Conservation (phyloP, 2,888 invertebrate species). For the Dioctria rufipes region DNA sequence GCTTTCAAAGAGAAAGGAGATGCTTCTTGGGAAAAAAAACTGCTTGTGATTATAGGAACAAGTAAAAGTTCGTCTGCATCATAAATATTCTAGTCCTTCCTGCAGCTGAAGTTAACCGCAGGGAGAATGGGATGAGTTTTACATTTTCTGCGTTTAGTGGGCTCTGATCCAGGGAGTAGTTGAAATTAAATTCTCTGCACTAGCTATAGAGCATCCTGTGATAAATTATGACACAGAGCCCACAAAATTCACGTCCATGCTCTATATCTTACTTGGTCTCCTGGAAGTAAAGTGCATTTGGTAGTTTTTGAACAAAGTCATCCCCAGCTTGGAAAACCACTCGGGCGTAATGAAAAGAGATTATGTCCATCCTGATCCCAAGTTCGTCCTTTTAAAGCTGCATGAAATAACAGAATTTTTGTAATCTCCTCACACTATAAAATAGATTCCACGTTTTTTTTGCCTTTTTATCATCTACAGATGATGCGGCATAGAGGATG, state of each 20-base stretch:
- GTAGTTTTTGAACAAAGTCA: conserved; percentile 28
- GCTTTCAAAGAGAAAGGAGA: too few species aligned
- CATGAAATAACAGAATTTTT: neutral
- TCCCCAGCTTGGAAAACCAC: conserved; percentile 22
- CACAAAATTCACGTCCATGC: too few species aligned
- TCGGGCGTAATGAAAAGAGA: conserved; percentile 21
- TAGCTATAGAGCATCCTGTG: neutral
- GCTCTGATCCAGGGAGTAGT: neutral
- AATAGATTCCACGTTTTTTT: conserved; percentile 1
- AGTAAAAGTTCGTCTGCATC: conserved; percentile 32
- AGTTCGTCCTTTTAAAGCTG: conserved; percentile 25
- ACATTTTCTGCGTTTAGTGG: conserved; percentile 2
- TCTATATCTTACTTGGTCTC: neutral
- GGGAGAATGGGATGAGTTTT: neutral
- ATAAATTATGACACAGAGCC: conserved; percentile 37
- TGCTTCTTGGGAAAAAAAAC: neutral
- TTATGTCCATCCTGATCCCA: conserved; percentile 29
- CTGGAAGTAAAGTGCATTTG: conserved; percentile 41
- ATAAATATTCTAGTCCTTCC: conserved; percentile 31
- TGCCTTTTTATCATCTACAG: conserved; percentile 5
- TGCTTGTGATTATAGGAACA: conserved; percentile 40
- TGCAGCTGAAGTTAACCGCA: neutral
- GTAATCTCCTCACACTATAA: conserved; percentile 37
- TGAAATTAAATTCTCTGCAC: conserved; percentile 33
- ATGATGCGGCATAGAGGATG: neutral